Evolutionary conservation across 2,888 invertebrate species (phyloP), one percentile per base, ranked within the genome.

Genomic region (Synanthedon formicaeformis): DNA sequence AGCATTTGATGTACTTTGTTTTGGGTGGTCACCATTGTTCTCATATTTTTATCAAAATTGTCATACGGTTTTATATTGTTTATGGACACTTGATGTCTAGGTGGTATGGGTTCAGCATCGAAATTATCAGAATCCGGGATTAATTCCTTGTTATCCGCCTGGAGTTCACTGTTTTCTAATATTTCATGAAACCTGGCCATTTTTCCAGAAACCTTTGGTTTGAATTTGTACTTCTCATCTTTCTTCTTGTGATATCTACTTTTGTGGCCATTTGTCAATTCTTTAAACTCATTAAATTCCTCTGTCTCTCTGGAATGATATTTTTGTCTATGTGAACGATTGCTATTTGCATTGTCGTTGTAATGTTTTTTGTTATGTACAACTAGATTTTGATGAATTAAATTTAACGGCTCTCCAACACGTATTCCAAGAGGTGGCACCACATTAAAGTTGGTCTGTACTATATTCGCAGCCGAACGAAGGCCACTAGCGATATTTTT

Each of bases 1-100:
- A 86, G 58, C 73, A 86, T 81, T 45, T 75, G 77, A 13, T 81
- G 85, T 0, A 86, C 85, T 60, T 81, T 84, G 58, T 84, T 73
- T 57, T 87, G 86, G 0, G 80, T 77, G 54, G 77, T 75, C 11
- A 86, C 52, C 54, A 86, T 80, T 54, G 79, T 78, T 6, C 60
- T 71, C 45, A 83, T 84, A 59, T 78, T 79, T 1, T 69, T 60
- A 51, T 82, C 81, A 51, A 80, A 75, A 23, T 69, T 75, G 12
- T 49, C 12, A 12, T 16, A 13, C 12, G 10, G 6, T 49, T 49
- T 49, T 12, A 64, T 56, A 2, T 65, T 60, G 40, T 58, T 60
- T n/a, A 81, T 41, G 0, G 83, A 71, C 52, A 67, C 55, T 54
- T 79, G 80, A 12, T 78, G 67, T 52, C 84, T 68, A 5, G 76